Percentiles rank a stretch among this genome's conserved stretches.
These are phyloP conservation scores for Idaea straminata DNA, from an alignment of 2,888 invertebrate genomes.

Conservation along the genomic window DNA sequence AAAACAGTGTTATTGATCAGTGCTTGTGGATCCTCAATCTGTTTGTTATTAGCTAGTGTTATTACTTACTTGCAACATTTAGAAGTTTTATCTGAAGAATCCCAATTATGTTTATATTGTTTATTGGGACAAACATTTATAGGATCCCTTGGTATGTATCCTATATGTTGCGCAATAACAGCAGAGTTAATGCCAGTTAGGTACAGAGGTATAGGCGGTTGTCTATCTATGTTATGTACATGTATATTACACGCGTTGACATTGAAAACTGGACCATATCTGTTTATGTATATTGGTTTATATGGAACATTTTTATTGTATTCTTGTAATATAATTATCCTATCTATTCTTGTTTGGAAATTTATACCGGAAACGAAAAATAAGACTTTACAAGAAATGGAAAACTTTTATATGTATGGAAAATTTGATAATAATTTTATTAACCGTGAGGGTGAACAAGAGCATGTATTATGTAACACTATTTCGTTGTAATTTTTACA, in stretches of 20 bases:
- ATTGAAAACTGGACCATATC: constrained; percentile 13
- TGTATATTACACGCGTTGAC: constrained; percentile 7
- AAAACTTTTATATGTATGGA: constrained; percentile 10
- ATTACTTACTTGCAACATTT: background rate
- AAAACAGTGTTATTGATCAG: background rate
- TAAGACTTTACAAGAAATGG: constrained; percentile 7
- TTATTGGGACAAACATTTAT: constrained; percentile 6
- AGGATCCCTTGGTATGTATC: constrained; percentile 1
- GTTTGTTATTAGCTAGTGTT: background rate
- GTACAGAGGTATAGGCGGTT: constrained; percentile 14
- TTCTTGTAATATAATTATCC: background rate
- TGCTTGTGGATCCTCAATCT: background rate
- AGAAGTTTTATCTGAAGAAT: background rate
- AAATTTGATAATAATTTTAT: background rate
- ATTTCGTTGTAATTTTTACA: background rate
- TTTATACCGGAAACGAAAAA: constrained; percentile 16
- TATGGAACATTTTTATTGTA: constrained; percentile 8
- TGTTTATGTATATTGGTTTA: constrained; percentile 9
- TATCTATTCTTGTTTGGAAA: constrained; percentile 6
- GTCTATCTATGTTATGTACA: constrained; percentile 7
- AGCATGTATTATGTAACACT: background rate
- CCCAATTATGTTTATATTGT: constrained; percentile 9
- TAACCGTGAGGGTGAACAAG: background rate
- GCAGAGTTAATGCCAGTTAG: constrained; percentile 16
- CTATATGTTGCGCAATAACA: constrained; percentile 4